A percentile compares a stretch with the other conserved stretches of the same genome.
Evolutionary conservation across 2,113 vertebrate genomes (phyloP).

Genomic region (Ceyx cyanopectus): DNA sequence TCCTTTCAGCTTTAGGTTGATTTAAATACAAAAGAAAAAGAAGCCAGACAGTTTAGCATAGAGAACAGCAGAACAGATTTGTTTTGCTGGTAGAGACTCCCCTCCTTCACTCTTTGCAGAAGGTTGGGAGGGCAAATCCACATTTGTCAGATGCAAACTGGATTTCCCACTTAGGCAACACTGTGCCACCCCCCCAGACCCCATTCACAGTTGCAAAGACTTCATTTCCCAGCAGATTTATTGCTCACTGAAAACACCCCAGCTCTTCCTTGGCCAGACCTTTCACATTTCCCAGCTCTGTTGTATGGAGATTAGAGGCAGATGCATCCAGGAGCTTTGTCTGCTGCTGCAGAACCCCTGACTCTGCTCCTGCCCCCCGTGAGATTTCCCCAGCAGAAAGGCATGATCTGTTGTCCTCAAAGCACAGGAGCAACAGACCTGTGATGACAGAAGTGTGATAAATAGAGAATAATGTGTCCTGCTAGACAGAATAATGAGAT

Average conservation of each 20-base stretch:
- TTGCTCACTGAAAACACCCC: background rate
- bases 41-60: background rate
- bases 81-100: background rate
- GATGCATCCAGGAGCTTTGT: background rate
- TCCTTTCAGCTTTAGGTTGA: background rate
- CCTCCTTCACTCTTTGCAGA: background rate
- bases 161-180: background rate
- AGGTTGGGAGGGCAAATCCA: background rate
- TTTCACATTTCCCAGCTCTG: background rate
- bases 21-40: background rate
- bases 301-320: background rate
- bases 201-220: background rate
- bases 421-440: background rate
- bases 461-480: conserved; percentile 64
- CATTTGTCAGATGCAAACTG: background rate
- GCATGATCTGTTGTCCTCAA: background rate
- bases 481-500: conserved; percentile 67
- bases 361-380: background rate
- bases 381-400: background rate
- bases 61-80: background rate
- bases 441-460: conserved; percentile 43
- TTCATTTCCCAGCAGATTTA: background rate
- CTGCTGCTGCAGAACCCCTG: background rate
- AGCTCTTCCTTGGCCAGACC: background rate
- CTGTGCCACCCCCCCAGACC: no score